Evolutionary conservation across 2,797 vertebrate species (phyloP).

Genomic region (Arrhamphus sclerolepis): DNA sequence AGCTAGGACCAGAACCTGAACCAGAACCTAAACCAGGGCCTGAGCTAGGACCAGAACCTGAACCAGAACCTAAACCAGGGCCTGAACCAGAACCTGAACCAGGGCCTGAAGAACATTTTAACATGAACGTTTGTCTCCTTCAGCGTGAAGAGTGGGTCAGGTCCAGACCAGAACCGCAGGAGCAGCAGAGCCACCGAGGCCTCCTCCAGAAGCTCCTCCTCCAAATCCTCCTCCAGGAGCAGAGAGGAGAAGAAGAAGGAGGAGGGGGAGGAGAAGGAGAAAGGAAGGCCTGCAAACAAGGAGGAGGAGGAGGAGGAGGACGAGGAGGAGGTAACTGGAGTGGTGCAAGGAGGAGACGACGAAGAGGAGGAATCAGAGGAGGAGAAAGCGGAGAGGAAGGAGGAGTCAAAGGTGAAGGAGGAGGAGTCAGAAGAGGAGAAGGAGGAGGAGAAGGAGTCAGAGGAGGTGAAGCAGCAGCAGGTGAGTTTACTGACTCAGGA

Average conservation of each 20-base stretch:
- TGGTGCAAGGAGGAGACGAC: constrained; percentile 45
- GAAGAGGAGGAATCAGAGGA: constrained; percentile 1
- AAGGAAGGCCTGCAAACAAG: constrained; percentile 35
- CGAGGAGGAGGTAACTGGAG: constrained; percentile 48
- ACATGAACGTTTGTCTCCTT: neutral
- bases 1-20: too few species aligned
- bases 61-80: too few species aligned
- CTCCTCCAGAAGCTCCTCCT: constrained; percentile 9
- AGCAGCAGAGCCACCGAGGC: neutral
- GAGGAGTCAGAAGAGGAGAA: neutral
- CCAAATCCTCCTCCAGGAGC: constrained; percentile 44
- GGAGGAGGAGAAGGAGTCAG: neutral
- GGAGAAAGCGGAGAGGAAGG: neutral
- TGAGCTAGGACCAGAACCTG: too few species aligned
- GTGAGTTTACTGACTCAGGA: neutral
- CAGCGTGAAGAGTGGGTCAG: constrained; percentile 40
- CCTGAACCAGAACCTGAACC: neutral
- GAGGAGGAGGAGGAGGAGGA: constrained; percentile 13
- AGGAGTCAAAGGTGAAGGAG: constrained; percentile 39
- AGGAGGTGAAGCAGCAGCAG: constrained; percentile 9
- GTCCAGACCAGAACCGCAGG: constrained; percentile 37
- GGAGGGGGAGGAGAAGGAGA: constrained; percentile 31
- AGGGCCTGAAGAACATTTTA: neutral
- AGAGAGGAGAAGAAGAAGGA: constrained; percentile 47
- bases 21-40: too few species aligned